Evolutionary conservation across 2,113 vertebrate species (phyloP).

Genomic region (Etheostoma cragini): DNA sequence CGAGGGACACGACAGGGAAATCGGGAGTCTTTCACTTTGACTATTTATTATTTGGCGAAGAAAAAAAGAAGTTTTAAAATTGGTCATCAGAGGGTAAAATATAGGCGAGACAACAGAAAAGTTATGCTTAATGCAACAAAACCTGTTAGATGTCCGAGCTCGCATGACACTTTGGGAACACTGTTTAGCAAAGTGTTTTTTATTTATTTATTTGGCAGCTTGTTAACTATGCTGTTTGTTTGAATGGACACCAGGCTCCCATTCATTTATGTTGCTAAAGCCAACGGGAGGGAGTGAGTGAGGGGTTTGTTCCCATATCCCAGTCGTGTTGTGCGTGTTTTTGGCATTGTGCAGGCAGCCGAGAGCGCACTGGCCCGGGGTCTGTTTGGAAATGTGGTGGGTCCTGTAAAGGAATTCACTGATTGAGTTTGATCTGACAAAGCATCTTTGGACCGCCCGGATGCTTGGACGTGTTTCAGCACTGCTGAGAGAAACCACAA

Average conservation of each 20-base stretch:
- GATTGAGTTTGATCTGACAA: constrained; percentile 87
- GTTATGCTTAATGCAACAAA: background rate
- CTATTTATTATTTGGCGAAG: background rate
- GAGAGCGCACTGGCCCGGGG: constrained; percentile 76
- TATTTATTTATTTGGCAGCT: constrained; percentile 33
- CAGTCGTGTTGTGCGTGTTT: constrained; percentile 64
- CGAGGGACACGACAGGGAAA: constrained; percentile 22
- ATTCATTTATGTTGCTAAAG: constrained; percentile 63
- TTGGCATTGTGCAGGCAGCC: constrained; percentile 65
- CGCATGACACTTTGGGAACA: constrained; percentile 13
- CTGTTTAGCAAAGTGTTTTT: constrained; percentile 8
- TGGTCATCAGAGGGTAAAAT: background rate
- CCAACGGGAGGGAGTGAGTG: constrained; percentile 25
- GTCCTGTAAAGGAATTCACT: constrained; percentile 85
- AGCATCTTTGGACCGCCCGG: constrained; percentile 86
- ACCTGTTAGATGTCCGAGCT: background rate
- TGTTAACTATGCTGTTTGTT: constrained; percentile 26
- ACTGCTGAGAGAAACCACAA: constrained; percentile 80
- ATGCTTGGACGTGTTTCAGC: constrained; percentile 85
- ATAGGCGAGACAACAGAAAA: background rate
- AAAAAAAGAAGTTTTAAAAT: background rate
- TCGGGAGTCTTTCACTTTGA: background rate
- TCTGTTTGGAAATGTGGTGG: constrained; percentile 85
- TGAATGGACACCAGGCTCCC: constrained; percentile 60
- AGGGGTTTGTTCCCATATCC: constrained; percentile 40